A percentile compares a stretch with the other conserved stretches of the same genome.
phyloP scores from a whole-genome alignment of 2,888 invertebrate genomes.

The Platypus cylindrus region DNA sequence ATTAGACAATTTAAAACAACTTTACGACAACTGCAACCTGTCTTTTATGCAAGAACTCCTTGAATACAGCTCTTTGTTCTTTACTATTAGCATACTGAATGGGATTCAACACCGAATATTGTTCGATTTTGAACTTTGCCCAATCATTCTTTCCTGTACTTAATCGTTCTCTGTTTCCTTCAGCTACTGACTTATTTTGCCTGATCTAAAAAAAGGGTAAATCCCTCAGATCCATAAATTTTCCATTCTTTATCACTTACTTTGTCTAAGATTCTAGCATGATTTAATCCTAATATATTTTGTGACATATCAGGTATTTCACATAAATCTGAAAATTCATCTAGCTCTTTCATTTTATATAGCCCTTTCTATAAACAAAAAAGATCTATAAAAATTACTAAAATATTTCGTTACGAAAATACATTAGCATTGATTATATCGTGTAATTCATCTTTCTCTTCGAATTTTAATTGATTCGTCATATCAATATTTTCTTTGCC shows the following conservation, averaged over 20 bases:
- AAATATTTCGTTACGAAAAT: conserved; percentile 1
- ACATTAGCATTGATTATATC: conserved; percentile 42
- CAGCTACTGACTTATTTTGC: conserved; percentile 23
- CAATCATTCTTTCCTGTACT: conserved; percentile 8
- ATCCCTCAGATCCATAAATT: too few species aligned
- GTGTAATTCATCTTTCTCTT: conserved; percentile 36
- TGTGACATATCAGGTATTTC: conserved; percentile 53
- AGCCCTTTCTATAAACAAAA: background rate
- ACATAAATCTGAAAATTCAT: background rate
- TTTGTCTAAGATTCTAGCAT: conserved; percentile 45
- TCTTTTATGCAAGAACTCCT: conserved; percentile 43
- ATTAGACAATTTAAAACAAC: background rate
- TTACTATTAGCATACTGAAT: conserved; percentile 22
- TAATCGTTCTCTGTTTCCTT: conserved; percentile 21
- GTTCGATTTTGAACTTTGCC: conserved; percentile 15
- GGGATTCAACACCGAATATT: conserved; percentile 22
- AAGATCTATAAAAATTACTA: background rate
- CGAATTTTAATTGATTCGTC: conserved; percentile 25
- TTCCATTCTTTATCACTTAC: too few species aligned
- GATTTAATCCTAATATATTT: conserved; percentile 57
- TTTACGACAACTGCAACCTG: conserved; percentile 27
- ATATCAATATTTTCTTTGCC: conserved; percentile 39
- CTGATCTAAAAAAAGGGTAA: conserved; percentile 15
- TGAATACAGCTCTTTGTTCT: conserved; percentile 38
- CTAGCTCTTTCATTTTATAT: background rate